Evolutionary conservation across 1,140 invertebrate genomes (phyloP).

Genomic region (Aphelinus atriplicis): DNA sequence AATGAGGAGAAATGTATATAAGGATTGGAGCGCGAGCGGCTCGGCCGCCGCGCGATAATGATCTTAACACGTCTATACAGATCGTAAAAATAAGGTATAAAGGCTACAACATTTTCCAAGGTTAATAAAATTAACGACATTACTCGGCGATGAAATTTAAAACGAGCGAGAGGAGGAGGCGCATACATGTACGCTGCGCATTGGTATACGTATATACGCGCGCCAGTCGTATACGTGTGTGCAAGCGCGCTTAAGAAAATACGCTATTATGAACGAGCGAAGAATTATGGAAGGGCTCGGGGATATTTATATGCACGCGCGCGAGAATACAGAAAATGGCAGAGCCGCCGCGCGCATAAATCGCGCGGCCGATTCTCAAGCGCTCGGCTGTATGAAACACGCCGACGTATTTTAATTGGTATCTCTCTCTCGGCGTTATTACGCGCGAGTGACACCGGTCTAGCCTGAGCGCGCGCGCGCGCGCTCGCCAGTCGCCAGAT

Average conservation of each 20-base stretch:
- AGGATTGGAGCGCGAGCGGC: not conserved
- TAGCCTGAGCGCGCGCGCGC: not conserved
- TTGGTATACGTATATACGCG: not conserved
- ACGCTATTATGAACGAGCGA: constrained; percentile 4
- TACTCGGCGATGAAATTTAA: constrained; percentile 38
- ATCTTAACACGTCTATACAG: constrained; percentile 27
- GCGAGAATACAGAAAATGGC: constrained; percentile 15
- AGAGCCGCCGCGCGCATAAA: constrained; percentile 7
- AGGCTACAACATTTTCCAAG: constrained; percentile 33
- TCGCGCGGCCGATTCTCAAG: not conserved
- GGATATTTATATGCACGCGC: constrained; percentile 33
- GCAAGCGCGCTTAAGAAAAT: too few relatives aligned
- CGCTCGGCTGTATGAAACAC: not conserved
- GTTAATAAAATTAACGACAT: constrained; percentile 39
- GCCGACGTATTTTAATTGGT: constrained; percentile 27
- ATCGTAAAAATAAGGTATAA: constrained; percentile 29
- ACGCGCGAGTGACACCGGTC: constrained; percentile 14
- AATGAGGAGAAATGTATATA: constrained; percentile 25
- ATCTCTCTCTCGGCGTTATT: constrained; percentile 21
- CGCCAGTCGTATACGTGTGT: not conserved
- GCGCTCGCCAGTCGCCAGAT: too few relatives aligned
- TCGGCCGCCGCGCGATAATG: constrained; percentile 16
- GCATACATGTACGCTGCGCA: not conserved
- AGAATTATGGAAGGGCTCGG: constrained; percentile 30
- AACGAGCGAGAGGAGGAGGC: constrained; percentile 22